Evolutionary conservation across 2,797 vertebrate genomes (phyloP), one percentile per base, ranked within the genome.

Genomic region (Scolopax rusticola): DNA sequence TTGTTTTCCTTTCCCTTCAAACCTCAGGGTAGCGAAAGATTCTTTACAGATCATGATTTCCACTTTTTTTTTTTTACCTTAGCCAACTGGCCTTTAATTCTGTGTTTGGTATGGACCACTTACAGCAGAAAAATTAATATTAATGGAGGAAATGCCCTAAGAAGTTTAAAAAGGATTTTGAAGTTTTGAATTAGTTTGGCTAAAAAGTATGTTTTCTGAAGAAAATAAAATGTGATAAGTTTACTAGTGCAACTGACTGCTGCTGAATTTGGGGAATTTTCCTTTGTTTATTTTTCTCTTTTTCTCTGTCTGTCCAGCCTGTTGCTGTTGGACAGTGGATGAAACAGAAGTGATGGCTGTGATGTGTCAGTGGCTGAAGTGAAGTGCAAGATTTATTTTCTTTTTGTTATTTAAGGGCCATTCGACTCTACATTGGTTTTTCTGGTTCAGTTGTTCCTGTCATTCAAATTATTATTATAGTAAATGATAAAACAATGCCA

Each of bases 361-460:
- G 20, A 47, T 67, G 30, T 63, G 36, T 57, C 47, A 48, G 36
- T 64, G n/a, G 43, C 5, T 71, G 59, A 83, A 83, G 51, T 63
- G n/a, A 89, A 87, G 43, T 24, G 33, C 14, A 33, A 15, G 82
- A 87, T 90, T 85, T 41, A 15, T 41, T 41, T 41, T 41, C 15
- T 41, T 43, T 43, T 43, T 94, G 56, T 69, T 59, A 9, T 53
- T 54, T 18, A 71, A 40, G 48, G 56, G 19, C 69, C 48, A 32
- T 80, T 88, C 56, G 65, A 24, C 33, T 69, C 38, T 23, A 36
- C 60, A 63, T 77, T 92, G 91, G 47, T 84, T 91, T 76, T 90
- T 88, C 78, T 61, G 23, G 47, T 85, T 85, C 97, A 95, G 79
- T 88, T 97, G 96, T 64, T 79, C 43, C 84, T 94, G 95, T 89